phyloP scores from a whole-genome alignment of 2,797 vertebrate genomes.

The Eospalax fontanierii region DNA sequence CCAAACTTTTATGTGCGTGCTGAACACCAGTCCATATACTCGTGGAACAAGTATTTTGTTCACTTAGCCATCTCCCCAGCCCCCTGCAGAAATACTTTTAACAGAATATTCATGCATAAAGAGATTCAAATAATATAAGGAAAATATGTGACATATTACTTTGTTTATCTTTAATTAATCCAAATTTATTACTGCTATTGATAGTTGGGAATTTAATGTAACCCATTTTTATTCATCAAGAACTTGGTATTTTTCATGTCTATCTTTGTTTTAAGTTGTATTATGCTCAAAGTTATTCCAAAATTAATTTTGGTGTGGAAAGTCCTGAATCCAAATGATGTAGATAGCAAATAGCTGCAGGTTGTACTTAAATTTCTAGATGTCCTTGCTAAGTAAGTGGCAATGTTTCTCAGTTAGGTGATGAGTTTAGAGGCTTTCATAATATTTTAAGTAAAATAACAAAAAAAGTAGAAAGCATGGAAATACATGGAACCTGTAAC shows the following conservation, averaged over 20 bases:
- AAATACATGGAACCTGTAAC: background rate
- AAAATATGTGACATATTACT: background rate
- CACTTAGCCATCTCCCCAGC: background rate
- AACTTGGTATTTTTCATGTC: background rate
- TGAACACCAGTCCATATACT: background rate
- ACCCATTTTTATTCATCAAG: background rate
- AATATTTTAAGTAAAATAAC: background rate
- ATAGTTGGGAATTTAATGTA: background rate
- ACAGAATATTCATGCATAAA: background rate
- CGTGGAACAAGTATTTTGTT: background rate
- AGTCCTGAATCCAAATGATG: background rate
- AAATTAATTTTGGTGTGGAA: background rate
- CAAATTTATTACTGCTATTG: background rate
- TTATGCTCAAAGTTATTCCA: background rate
- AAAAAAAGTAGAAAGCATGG: background rate
- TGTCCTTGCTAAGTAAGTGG: background rate
- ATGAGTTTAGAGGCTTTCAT: background rate
- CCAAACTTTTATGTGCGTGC: background rate
- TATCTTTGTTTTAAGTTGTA: background rate
- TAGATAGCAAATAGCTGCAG: background rate
- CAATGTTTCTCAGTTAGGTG: background rate
- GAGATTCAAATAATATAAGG: background rate
- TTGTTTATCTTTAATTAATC: constrained; percentile 13
- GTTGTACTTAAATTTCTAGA: background rate
- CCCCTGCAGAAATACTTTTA: background rate